These are phyloP conservation scores for Tinamus guttatus DNA, from an alignment of 2,113 vertebrate genomes.

Conservation along the genomic window DNA sequence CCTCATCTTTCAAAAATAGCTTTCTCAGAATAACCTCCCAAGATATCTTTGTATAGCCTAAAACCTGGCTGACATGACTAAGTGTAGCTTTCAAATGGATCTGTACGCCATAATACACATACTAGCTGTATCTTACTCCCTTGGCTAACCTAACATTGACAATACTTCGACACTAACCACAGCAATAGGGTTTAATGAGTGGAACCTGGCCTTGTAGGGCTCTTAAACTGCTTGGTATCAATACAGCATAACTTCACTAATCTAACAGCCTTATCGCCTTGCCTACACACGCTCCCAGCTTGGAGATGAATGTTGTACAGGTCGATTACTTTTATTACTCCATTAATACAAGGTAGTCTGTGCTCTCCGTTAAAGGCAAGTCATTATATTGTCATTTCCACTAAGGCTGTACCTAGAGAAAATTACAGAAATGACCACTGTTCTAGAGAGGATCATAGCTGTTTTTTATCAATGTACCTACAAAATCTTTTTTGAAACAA, in stretches of 20 bases:
- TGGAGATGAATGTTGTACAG: background rate
- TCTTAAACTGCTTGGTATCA: accelerated
- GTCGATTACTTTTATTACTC: slow-evolving; percentile 38
- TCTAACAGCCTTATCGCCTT: background rate
- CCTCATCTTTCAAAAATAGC: background rate
- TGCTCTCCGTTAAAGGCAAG: background rate
- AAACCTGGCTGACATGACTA: background rate
- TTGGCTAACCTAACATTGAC: background rate
- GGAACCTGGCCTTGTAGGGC: background rate
- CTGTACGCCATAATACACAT: background rate
- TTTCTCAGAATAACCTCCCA: slow-evolving; percentile 17
- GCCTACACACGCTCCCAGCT: background rate
- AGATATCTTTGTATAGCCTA: background rate
- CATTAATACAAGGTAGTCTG: slow-evolving; percentile 30
- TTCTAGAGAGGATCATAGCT: background rate
- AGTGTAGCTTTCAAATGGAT: background rate
- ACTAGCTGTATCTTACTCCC: background rate
- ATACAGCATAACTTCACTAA: background rate
- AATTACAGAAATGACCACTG: background rate
- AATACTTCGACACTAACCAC: background rate
- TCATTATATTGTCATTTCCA: background rate
- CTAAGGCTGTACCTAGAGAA: background rate
- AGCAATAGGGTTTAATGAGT: background rate
- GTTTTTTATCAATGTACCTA: background rate
- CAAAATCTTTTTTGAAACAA: background rate